Base-by-base conservation (phyloP, 2,888 invertebrate species). In the Megaustenia siamemsis region DNA sequence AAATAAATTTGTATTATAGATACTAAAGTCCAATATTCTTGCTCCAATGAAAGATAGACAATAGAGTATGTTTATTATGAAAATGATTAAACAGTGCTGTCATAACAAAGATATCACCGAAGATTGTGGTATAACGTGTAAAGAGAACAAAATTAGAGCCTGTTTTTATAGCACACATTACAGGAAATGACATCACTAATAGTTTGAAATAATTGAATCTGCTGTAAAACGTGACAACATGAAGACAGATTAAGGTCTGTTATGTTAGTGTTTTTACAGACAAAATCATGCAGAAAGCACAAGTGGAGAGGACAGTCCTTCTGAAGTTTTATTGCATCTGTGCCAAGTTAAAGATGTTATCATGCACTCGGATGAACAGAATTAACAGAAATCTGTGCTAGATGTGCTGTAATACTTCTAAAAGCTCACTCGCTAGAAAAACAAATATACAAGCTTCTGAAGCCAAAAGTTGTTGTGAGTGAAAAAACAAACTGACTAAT, bases 361-460 rank as follows among this genome's bases (percentile, higher is more conserved):
- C 83, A 84, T 84, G 77, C 78, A 68, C 49, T 56, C 15, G 8
- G 75, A 53, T 43, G 49, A 81, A 40, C 76, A 28, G 32, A 63
- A 76, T 35, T 38, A 76, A 56, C 45, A 53, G 10, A 77, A 35
- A 28, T 75, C 43, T 77, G 77, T 77, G 77, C 77, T 60, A 77
- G 10, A 0, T 6, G 77, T 77, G 77, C 77, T 77, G 60, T 38
- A 32, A 60, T 18, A 40, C 77, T 60, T 56, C 77, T 77, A 77
- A 60, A 77, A 77, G 60, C 71, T 77, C 24, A 38, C 15, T 35
- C 60, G 35, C 77, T 77, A 77, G 24, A 77, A 77, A 60, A 40
- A 40, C 12, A 77, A 71, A 71, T 71, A 1, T 43, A 60, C 77
- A 56, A 60, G 56, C 60, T 77, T 60, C 40, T 56, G 28, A 77